Evolutionary conservation across 2,113 vertebrate species (phyloP).

Genomic region (Felis chaus): DNA sequence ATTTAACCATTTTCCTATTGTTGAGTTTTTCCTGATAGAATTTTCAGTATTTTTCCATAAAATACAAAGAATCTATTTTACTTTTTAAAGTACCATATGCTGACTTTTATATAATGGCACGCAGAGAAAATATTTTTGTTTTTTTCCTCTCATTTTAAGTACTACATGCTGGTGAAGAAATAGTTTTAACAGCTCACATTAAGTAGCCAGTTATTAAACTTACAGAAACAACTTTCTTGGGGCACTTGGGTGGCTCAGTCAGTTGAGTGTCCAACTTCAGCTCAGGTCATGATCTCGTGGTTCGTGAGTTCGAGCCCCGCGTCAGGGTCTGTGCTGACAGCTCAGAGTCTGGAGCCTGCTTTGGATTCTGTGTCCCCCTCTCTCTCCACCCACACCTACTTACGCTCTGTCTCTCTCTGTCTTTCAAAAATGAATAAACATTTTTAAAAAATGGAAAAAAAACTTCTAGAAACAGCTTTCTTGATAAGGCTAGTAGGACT

Average conservation of each 20-base stretch:
- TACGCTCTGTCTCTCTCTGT: too few species aligned
- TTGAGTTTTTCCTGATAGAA: neutral
- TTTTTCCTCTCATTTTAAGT: neutral
- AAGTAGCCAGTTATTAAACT: neutral
- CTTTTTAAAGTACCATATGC: neutral
- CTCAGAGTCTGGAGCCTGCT: too few species aligned
- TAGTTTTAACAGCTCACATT: neutral
- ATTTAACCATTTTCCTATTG: neutral
- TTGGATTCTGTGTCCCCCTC: too few species aligned
- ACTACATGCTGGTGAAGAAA: neutral
- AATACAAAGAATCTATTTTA: neutral
- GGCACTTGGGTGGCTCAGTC: too few species aligned
- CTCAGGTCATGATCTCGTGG: too few species aligned
- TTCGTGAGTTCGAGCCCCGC: too few species aligned
- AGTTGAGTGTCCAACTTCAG: too few species aligned
- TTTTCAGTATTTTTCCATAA: neutral
- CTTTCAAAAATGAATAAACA: too few species aligned
- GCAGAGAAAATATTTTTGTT: neutral
- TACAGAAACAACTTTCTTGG: neutral
- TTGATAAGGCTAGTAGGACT: neutral
- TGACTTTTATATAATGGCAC: neutral
- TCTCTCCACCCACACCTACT: too few species aligned
- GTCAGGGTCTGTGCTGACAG: too few species aligned
- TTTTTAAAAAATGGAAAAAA: neutral
- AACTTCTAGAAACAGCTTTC: neutral